phyloP scores from a whole-genome alignment of 2,113 vertebrate genomes.

The Plotosus lineatus region DNA sequence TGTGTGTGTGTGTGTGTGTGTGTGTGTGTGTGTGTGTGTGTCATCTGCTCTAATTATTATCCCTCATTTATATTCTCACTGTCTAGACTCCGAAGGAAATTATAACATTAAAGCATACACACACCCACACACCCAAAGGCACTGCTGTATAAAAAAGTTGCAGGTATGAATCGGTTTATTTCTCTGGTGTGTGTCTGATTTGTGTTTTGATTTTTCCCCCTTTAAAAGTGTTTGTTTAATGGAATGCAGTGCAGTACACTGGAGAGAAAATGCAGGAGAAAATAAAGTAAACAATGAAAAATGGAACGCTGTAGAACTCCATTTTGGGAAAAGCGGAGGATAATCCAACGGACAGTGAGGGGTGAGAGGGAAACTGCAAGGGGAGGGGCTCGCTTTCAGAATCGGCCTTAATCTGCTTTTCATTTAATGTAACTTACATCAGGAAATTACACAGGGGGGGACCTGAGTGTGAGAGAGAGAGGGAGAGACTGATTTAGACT shows the following conservation, averaged over 20 bases:
- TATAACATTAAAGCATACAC: slow-evolving; percentile 6
- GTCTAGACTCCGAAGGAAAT: slow-evolving; percentile 46
- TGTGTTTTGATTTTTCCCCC: neutral
- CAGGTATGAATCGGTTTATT: neutral
- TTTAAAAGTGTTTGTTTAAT: slow-evolving; percentile 66
- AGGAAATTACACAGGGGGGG: slow-evolving; percentile 64
- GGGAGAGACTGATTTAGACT: too few species aligned
- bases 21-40: neutral
- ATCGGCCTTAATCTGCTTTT: slow-evolving; percentile 69
- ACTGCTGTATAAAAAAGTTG: neutral
- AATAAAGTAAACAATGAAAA: slow-evolving; percentile 31
- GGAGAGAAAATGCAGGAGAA: neutral
- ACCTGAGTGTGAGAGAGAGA: neutral
- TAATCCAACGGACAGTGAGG: slow-evolving; percentile 68
- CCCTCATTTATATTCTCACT: slow-evolving; percentile 58
- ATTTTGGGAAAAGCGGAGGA: slow-evolving; percentile 61
- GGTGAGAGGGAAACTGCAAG: slow-evolving; percentile 65
- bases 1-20: slow-evolving; percentile 25
- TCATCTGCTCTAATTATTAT: slow-evolving; percentile 46
- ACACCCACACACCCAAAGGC: neutral
- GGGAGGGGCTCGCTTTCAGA: slow-evolving; percentile 45
- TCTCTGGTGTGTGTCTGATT: neutral
- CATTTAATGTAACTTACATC: slow-evolving; percentile 71
- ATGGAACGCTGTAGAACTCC: slow-evolving; percentile 52
- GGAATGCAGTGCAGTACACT: slow-evolving; percentile 57